Percentiles rank a stretch among this genome's conserved stretches.
phyloP scores from a whole-genome alignment of 2,113 vertebrate genomes.

The Antechinus stuartii region DNA sequence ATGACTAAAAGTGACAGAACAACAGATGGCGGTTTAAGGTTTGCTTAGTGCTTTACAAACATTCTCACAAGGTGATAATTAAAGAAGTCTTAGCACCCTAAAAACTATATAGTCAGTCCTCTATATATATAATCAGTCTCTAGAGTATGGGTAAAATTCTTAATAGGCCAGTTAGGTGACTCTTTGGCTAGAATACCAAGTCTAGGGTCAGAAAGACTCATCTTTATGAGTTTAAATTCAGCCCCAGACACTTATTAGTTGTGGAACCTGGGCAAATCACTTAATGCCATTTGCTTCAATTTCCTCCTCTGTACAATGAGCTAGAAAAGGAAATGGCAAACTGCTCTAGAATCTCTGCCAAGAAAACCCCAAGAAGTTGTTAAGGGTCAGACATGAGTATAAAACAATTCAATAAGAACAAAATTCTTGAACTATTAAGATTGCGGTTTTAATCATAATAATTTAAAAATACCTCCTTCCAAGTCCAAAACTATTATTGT shows the following conservation, averaged over 20 bases:
- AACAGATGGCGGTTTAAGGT: neutral
- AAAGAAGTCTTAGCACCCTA: neutral
- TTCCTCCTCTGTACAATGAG: neutral
- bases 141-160: neutral
- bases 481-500: neutral
- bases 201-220: neutral
- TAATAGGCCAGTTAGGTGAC: neutral
- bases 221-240: neutral
- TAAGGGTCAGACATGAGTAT: neutral
- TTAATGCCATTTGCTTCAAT: neutral
- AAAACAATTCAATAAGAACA: neutral
- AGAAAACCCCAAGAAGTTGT: neutral
- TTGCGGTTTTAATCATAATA: neutral
- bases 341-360: neutral
- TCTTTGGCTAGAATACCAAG: neutral
- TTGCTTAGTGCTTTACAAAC: neutral
- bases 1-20: too few species aligned
- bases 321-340: neutral
- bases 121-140: neutral
- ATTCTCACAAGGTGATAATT: neutral
- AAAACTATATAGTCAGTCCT: neutral
- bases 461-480: neutral
- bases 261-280: neutral
- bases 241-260: neutral
- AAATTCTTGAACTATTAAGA: neutral